Evolutionary conservation across 2,797 vertebrate species (phyloP).

Genomic region (Neosalanx taihuensis): DNA sequence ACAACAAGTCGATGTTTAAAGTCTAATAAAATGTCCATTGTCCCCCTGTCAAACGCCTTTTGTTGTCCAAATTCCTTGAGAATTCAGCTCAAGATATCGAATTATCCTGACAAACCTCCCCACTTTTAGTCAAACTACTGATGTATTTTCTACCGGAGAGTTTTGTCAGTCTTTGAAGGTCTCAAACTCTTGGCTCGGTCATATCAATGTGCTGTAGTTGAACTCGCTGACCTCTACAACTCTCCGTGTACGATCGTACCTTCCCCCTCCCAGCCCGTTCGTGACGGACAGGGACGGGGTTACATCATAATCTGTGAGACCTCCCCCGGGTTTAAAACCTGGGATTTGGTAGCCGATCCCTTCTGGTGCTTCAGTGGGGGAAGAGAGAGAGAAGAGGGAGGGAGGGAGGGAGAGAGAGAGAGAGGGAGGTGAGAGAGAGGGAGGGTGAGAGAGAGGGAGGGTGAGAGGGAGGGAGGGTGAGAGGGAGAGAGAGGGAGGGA

Average conservation of each 20-base stretch:
- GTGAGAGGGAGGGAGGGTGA: too few relatives aligned
- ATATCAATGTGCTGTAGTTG: conserved; percentile 19
- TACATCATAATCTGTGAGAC: conserved; percentile 73
- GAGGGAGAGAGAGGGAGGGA: too few relatives aligned
- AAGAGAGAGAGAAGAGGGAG: conserved; percentile 48
- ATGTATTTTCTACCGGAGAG: too few relatives aligned
- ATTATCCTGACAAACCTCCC: not conserved
- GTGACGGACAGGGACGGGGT: conserved; percentile 67
- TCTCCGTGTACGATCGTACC: conserved; percentile 15
- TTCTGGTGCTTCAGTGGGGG: conserved; percentile 60
- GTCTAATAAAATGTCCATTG: conserved; percentile 66
- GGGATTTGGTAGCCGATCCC: conserved; percentile 70
- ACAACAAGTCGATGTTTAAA: conserved; percentile 40
- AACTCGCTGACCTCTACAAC: conserved; percentile 47
- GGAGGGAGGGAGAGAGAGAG: too few relatives aligned
- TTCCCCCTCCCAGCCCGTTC: conserved; percentile 43
- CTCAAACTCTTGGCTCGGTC: not conserved
- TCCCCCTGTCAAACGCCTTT: conserved; percentile 39
- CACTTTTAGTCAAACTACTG: too few relatives aligned
- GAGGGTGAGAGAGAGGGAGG: too few relatives aligned
- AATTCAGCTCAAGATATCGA: not conserved
- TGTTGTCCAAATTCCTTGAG: not conserved
- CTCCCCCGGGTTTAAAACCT: conserved; percentile 69
- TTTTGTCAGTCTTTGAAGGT: too few relatives aligned
- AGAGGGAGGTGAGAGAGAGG: too few relatives aligned